These are phyloP conservation scores for Bellardia pandia DNA, from an alignment of 2,888 invertebrate genomes.

Conservation along the genomic window DNA sequence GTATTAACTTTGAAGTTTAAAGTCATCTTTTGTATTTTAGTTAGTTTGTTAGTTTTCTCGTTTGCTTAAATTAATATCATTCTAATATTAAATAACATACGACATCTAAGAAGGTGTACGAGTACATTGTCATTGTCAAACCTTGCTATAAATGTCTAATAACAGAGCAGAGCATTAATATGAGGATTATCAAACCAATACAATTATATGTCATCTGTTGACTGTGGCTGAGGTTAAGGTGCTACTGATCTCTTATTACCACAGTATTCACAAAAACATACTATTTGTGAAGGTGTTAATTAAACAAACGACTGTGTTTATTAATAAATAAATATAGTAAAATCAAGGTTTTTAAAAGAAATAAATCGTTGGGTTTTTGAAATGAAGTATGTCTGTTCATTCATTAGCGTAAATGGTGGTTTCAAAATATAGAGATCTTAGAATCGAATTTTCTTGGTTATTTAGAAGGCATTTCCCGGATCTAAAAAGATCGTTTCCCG, in stretches of 20 bases:
- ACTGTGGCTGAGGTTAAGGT: slow-evolving; percentile 20
- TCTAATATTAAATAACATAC: slow-evolving; percentile 40
- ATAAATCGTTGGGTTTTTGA: not conserved
- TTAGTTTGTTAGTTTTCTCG: slow-evolving; percentile 9
- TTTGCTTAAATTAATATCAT: slow-evolving; percentile 28
- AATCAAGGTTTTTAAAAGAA: slow-evolving; percentile 13
- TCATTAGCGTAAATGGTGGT: too few species aligned
- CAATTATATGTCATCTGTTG: slow-evolving; percentile 10
- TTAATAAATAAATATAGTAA: not conserved
- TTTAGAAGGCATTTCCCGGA: too few species aligned
- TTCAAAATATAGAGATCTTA: too few species aligned
- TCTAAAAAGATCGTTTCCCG: too few species aligned
- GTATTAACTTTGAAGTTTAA: not conserved
- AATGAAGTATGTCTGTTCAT: not conserved
- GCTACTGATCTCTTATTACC: slow-evolving; percentile 49
- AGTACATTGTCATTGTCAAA: slow-evolving; percentile 47
- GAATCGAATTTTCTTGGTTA: too few species aligned
- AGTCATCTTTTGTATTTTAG: not conserved
- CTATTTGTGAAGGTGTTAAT: slow-evolving; percentile 29
- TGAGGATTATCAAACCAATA: not conserved
- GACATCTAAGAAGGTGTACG: not conserved
- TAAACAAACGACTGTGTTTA: slow-evolving; percentile 43
- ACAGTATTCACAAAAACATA: not conserved
- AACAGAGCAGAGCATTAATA: not conserved
- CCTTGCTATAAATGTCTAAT: slow-evolving; percentile 2